These are phyloP conservation scores for Dermochelys coriacea DNA, from an alignment of 2,797 vertebrate genomes.

Conservation along the genomic window DNA sequence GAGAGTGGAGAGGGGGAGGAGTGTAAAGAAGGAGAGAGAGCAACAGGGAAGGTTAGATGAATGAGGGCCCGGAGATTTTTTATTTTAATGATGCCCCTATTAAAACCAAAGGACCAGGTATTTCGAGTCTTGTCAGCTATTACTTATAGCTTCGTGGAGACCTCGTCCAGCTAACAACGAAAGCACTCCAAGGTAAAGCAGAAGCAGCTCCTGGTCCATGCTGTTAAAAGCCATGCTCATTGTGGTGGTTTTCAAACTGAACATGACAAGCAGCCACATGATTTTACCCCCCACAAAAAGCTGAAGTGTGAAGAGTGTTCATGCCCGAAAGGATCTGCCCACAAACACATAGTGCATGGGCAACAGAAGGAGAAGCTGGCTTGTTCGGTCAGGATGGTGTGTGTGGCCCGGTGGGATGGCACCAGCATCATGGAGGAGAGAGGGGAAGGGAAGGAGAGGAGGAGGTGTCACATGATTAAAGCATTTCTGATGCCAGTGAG, in stretches of 20 bases:
- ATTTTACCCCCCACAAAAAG: background rate
- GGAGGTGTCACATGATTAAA: fast-evolving
- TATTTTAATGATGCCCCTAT: background rate
- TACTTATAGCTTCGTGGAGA: background rate
- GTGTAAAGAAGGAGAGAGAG: fast-evolving
- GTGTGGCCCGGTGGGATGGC: background rate
- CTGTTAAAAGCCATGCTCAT: background rate
- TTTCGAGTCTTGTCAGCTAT: background rate
- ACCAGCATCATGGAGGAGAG: fast-evolving
- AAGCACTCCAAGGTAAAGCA: fast-evolving
- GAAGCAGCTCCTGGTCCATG: background rate
- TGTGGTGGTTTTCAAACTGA: background rate
- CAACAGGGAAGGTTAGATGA: fast-evolving
- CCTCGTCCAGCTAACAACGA: background rate
- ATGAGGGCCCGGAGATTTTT: fast-evolving
- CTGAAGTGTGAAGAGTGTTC: background rate
- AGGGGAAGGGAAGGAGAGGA: background rate
- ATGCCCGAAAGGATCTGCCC: background rate
- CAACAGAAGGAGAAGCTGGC: background rate
- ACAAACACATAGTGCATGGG: background rate
- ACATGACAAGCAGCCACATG: background rate
- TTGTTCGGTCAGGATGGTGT: background rate
- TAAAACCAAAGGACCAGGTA: background rate
- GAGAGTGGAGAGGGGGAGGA: background rate
- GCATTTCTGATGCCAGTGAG: fast-evolving